These are phyloP conservation scores for Epirrita christyi DNA, from an alignment of 2,888 invertebrate species.

Conservation along the genomic window DNA sequence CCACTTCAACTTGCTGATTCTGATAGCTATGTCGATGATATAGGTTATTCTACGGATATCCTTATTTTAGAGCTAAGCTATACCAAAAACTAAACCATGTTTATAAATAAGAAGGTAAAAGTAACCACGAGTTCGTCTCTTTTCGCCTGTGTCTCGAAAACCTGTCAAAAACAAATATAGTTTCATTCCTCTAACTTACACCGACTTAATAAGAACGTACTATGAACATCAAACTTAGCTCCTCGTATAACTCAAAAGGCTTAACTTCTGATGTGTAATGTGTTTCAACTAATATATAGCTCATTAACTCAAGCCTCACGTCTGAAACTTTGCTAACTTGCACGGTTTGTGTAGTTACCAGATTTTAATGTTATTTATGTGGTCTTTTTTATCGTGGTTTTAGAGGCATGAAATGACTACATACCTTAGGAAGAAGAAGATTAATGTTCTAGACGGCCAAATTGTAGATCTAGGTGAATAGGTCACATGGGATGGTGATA, in stretches of 20 bases:
- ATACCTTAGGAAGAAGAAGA: too few relatives aligned
- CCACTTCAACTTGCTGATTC: too few relatives aligned
- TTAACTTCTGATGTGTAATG: slow-evolving; percentile 58
- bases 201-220: slow-evolving; percentile 35
- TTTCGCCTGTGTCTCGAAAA: background rate
- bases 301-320: slow-evolving; percentile 36
- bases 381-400: background rate
- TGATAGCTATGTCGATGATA: too few relatives aligned
- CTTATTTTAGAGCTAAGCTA: too few relatives aligned
- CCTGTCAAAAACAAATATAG: background rate
- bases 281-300: slow-evolving; percentile 41
- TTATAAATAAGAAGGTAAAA: too few relatives aligned
- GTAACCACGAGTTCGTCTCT: too few relatives aligned
- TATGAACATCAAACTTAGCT: slow-evolving; percentile 63
- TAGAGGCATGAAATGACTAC: background rate
- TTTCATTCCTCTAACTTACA: slow-evolving; percentile 11
- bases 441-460: too few relatives aligned
- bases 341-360: slow-evolving; percentile 23
- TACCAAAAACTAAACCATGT: too few relatives aligned
- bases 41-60: too few relatives aligned
- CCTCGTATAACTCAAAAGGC: slow-evolving; percentile 64
- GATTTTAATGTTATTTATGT: slow-evolving; percentile 23
- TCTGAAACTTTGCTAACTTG: slow-evolving; percentile 35
- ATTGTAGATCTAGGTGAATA: too few relatives aligned
- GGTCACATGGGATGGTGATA: too few relatives aligned